Percentiles rank a stretch among this genome's conserved stretches.
Evolutionary conservation across 2,113 vertebrate species (phyloP).

Genomic region (Natator depressus): DNA sequence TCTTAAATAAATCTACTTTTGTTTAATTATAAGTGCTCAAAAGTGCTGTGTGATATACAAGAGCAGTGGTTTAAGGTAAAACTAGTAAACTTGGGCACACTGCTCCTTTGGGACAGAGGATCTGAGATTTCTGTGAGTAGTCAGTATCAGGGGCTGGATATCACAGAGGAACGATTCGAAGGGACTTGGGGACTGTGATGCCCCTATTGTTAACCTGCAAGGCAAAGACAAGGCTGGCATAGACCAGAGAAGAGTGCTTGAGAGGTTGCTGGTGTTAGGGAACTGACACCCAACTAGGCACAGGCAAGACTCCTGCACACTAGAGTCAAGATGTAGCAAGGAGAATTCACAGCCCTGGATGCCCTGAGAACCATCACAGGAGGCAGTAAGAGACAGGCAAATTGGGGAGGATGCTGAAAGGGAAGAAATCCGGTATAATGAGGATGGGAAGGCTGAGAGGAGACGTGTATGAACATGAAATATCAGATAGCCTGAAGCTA

Average conservation of each 20-base stretch:
- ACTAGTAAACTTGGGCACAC: neutral
- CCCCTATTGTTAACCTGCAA: neutral
- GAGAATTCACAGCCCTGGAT: too few species aligned
- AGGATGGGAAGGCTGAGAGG: neutral
- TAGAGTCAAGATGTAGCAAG: too few species aligned
- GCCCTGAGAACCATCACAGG: too few species aligned
- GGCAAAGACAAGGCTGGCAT: neutral
- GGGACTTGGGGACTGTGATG: neutral
- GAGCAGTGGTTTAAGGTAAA: neutral
- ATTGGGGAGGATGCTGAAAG: rapidly evolving
- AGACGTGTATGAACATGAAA: neutral
- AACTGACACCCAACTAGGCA: neutral
- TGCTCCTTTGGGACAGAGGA: too few species aligned
- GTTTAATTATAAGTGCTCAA: neutral
- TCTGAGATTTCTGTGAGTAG: neutral
- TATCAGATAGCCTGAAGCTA: neutral
- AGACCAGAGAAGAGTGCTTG: neutral
- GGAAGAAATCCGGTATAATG: neutral
- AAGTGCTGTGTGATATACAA: neutral
- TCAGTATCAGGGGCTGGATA: neutral
- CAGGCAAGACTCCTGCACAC: too few species aligned
- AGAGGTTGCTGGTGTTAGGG: neutral
- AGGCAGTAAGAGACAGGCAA: neutral
- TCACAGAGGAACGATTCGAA: neutral
- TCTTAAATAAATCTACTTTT: neutral